A percentile compares a stretch with the other conserved stretches of the same genome.
Evolutionary conservation across 2,797 vertebrate genomes (phyloP).

Genomic region (Hephaestus fuliginosus): DNA sequence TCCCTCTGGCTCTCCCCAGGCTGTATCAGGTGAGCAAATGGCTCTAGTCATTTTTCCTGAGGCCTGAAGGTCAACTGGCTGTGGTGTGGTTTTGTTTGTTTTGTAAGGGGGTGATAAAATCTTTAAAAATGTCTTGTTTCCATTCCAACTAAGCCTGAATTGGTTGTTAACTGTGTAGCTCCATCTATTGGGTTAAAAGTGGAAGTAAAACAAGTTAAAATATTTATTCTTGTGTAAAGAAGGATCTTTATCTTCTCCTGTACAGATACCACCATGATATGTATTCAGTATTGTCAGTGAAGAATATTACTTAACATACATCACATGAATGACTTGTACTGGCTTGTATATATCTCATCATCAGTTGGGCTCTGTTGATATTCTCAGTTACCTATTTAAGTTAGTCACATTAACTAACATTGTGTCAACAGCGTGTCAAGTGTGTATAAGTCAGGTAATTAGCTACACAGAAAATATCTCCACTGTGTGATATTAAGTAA

Average conservation of each 20-base stretch:
- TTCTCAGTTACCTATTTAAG: background rate
- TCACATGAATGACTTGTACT: background rate
- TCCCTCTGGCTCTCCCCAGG: conserved; percentile 95
- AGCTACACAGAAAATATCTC: background rate
- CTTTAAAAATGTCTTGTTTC: conserved; percentile 41
- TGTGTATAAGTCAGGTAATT: background rate
- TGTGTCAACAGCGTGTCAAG: too few relatives aligned
- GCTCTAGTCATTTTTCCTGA: conserved; percentile 29
- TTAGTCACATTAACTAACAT: background rate
- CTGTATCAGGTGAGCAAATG: conserved; percentile 89
- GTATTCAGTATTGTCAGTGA: conserved; percentile 7
- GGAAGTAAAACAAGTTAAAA: conserved; percentile 33
- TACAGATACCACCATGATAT: background rate
- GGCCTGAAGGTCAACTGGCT: conserved; percentile 45
- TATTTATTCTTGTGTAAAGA: background rate
- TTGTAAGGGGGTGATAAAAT: conserved; percentile 32
- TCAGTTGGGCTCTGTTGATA: background rate
- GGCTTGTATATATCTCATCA: background rate
- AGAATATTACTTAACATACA: background rate
- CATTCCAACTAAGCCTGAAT: conserved; percentile 11
- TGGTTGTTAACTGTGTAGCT: conserved; percentile 42
- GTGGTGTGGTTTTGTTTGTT: conserved; percentile 47
- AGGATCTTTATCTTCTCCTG: background rate
- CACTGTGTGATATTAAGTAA: background rate
- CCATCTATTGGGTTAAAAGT: conserved; percentile 64